These are phyloP conservation scores for Malacoctenus gilli DNA, from an alignment of 2,797 vertebrate genomes.

Conservation along the genomic window DNA sequence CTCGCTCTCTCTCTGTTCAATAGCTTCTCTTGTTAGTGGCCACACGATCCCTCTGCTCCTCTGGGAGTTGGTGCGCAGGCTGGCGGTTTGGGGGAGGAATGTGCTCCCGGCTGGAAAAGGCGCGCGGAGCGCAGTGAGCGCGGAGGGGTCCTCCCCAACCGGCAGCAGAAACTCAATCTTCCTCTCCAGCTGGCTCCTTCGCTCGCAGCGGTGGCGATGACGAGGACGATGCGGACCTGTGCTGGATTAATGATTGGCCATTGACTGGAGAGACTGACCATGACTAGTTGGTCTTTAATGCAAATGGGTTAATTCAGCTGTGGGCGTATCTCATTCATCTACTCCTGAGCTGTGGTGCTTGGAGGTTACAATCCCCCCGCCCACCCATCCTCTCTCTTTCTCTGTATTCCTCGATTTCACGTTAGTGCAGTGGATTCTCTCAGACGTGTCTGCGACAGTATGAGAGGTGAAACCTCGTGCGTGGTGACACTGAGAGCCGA, in stretches of 20 bases:
- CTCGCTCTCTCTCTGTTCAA: not conserved
- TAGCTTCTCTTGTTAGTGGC: slow-evolving; percentile 64
- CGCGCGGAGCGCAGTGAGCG: slow-evolving; percentile 46
- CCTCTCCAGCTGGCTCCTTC: slow-evolving; percentile 45
- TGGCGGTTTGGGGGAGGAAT: slow-evolving; percentile 63
- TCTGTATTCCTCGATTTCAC: not conserved
- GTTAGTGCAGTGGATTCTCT: slow-evolving; percentile 4
- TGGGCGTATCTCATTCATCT: slow-evolving; percentile 16
- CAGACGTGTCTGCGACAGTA: slow-evolving; percentile 32
- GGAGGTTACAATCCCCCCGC: not conserved
- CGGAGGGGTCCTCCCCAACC: slow-evolving; percentile 39
- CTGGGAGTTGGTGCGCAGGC: slow-evolving; percentile 54
- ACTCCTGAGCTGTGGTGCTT: not conserved
- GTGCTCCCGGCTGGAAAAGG: slow-evolving; percentile 71
- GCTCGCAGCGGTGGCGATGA: slow-evolving; percentile 12
- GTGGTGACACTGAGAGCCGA: slow-evolving; percentile 29
- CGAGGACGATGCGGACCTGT: no score
- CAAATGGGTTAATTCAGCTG: slow-evolving; percentile 38
- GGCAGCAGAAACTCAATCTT: slow-evolving; percentile 59
- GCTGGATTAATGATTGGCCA: slow-evolving; percentile 41
- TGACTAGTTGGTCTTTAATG: slow-evolving; percentile 28
- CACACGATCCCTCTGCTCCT: slow-evolving; percentile 68
- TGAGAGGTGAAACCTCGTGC: slow-evolving; percentile 38
- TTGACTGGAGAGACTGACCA: slow-evolving; percentile 14
- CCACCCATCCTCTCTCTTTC: no score